A percentile compares a stretch with the other conserved stretches of the same genome.
Conservation (phyloP, 2,888 invertebrate species). For the Macropis europaea region DNA sequence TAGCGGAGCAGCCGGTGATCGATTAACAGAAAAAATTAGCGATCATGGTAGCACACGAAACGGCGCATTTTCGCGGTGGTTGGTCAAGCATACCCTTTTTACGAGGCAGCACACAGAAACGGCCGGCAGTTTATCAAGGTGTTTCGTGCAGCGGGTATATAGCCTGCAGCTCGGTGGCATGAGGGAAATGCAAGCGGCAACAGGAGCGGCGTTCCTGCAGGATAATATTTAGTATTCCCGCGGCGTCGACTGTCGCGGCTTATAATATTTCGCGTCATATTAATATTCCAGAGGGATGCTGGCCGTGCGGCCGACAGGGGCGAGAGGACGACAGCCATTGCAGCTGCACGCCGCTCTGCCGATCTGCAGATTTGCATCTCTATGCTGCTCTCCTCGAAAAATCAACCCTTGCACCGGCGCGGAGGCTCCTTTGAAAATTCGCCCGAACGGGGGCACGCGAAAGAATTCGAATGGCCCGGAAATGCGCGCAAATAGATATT, state of each 20-base stretch:
- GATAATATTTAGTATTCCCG: conserved; percentile 79
- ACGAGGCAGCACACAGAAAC: conserved; percentile 30
- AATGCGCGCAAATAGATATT: too few relatives aligned
- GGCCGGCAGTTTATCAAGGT: conserved; percentile 51
- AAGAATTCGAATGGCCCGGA: too few relatives aligned
- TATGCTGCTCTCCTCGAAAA: too few relatives aligned
- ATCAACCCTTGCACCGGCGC: too few relatives aligned
- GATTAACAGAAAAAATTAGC: too few relatives aligned
- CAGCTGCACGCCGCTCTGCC: conserved; percentile 34
- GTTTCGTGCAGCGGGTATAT: conserved; percentile 33
- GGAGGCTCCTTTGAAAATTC: too few relatives aligned
- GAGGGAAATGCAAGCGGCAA: conserved; percentile 55
- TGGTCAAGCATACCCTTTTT: conserved; percentile 12
- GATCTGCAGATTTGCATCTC: too few relatives aligned
- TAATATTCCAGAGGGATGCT: conserved; percentile 78
- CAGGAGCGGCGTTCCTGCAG: conserved; percentile 59
- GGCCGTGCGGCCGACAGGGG: conserved; percentile 52
- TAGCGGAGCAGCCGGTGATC: too few relatives aligned
- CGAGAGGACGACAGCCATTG: conserved; percentile 48
- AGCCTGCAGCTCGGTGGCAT: conserved; percentile 47
- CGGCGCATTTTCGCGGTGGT: background rate
- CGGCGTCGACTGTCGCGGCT: conserved; percentile 77
- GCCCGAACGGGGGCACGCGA: too few relatives aligned
- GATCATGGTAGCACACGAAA: background rate
- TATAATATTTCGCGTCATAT: conserved; percentile 80